These are phyloP conservation scores for Pempheris klunzingeri DNA, from an alignment of 2,797 vertebrate species.

Conservation along the genomic window DNA sequence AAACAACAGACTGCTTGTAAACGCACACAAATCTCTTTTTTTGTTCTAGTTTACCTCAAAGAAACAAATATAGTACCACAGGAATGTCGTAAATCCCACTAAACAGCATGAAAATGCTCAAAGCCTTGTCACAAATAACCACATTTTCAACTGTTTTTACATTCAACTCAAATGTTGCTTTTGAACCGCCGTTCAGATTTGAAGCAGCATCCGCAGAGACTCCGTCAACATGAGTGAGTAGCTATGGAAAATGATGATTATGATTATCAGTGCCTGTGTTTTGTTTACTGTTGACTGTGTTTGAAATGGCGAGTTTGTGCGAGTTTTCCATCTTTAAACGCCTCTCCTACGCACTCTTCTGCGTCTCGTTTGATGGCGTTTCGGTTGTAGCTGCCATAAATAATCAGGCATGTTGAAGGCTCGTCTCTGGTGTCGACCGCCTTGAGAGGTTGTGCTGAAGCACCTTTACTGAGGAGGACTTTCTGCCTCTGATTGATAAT, in stretches of 20 bases:
- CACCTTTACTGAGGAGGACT: slow-evolving; percentile 64
- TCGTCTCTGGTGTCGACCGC: slow-evolving; percentile 57
- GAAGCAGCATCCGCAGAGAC: slow-evolving; percentile 63
- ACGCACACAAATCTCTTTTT: slow-evolving; percentile 70
- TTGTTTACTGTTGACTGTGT: slow-evolving; percentile 33
- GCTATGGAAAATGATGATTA: slow-evolving; percentile 42
- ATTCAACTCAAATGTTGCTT: slow-evolving; percentile 76
- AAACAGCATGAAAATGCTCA: slow-evolving; percentile 58
- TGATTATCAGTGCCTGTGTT: slow-evolving; percentile 29
- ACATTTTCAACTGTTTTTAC: slow-evolving; percentile 76
- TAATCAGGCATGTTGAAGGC: slow-evolving; percentile 78
- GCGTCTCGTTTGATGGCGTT: slow-evolving; percentile 6
- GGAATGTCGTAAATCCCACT: slow-evolving; percentile 68
- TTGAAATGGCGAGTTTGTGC: slow-evolving; percentile 39
- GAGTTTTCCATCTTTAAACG: slow-evolving; percentile 15
- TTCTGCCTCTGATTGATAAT: slow-evolving; percentile 66
- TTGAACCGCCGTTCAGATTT: slow-evolving; percentile 45
- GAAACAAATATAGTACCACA: slow-evolving; percentile 61
- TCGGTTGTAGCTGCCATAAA: slow-evolving; percentile 77
- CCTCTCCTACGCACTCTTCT: not conserved
- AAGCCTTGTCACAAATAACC: slow-evolving; percentile 67
- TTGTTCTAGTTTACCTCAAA: slow-evolving; percentile 51
- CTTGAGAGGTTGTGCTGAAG: slow-evolving; percentile 64
- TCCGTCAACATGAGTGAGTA: slow-evolving; percentile 72
- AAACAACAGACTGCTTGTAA: slow-evolving; percentile 71